A percentile compares a stretch with the other conserved stretches of the same genome.
These are phyloP conservation scores for Oreochromis aureus DNA, from an alignment of 2,113 vertebrate species.

Conservation along the genomic window DNA sequence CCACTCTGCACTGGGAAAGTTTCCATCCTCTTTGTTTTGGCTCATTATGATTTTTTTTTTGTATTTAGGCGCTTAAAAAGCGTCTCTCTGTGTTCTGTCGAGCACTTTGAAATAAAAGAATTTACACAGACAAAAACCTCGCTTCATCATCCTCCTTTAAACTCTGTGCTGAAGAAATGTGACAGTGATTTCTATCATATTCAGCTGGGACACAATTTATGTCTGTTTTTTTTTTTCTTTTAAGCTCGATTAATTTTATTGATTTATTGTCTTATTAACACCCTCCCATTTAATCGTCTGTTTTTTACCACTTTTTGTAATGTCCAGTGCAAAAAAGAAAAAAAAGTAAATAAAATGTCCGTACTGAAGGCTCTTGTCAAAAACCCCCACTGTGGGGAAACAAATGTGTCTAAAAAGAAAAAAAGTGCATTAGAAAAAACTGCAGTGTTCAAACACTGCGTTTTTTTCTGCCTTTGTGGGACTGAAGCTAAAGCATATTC, in stretches of 20 bases:
- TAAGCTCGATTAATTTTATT: neutral
- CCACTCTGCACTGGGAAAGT: neutral
- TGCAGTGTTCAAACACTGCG: neutral
- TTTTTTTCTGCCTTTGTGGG: neutral
- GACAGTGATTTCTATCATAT: neutral
- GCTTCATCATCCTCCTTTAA: neutral
- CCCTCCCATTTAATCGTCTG: neutral
- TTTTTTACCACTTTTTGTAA: neutral
- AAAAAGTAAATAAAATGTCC: neutral
- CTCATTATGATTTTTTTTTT: neutral
- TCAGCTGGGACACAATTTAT: neutral
- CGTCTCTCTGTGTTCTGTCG: neutral
- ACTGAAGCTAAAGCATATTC: neutral
- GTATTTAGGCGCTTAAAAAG: neutral
- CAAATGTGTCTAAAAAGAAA: neutral
- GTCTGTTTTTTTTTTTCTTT: neutral
- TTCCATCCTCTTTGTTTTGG: neutral
- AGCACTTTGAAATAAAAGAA: neutral
- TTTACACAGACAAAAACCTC: neutral
- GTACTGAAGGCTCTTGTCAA: neutral
- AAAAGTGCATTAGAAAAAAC: neutral
- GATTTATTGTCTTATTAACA: neutral
- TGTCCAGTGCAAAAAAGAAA: neutral
- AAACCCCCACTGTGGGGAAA: neutral
- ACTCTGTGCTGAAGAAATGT: neutral